phyloP scores from a whole-genome alignment of 2,888 invertebrate genomes.

The Drosophila sordidula region DNA sequence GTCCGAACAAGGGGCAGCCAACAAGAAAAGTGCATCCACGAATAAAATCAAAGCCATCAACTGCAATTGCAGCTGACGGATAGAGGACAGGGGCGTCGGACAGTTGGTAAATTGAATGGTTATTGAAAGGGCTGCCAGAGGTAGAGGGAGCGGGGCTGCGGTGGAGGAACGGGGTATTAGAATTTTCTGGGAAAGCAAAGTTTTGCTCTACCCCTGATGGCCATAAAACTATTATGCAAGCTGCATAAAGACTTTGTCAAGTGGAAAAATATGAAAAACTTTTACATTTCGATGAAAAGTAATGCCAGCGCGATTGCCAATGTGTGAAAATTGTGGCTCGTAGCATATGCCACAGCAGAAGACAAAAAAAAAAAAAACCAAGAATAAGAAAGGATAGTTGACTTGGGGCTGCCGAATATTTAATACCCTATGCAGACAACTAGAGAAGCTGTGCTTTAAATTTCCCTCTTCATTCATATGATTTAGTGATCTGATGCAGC shows the following conservation, averaged over 20 bases:
- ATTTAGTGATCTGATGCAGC: neutral
- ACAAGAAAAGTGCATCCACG: constrained; percentile 80
- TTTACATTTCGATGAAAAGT: constrained; percentile 76
- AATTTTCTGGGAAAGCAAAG: constrained; percentile 53
- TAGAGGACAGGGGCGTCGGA: constrained; percentile 2
- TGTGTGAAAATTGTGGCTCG: constrained; percentile 50
- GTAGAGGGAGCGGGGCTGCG: neutral
- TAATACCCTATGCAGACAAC: neutral
- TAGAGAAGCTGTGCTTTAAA: too few species aligned
- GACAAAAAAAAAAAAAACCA: neutral
- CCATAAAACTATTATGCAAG: constrained; percentile 80
- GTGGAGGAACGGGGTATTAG: neutral
- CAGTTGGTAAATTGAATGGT: constrained; percentile 72
- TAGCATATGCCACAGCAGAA: constrained; percentile 26
- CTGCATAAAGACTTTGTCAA: constrained; percentile 79
- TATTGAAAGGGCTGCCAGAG: constrained; percentile 68
- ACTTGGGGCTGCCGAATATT: neutral
- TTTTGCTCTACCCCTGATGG: constrained; percentile 62
- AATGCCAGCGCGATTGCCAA: constrained; percentile 64
- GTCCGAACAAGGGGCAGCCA: constrained; percentile 48
- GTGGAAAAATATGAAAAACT: constrained; percentile 80
- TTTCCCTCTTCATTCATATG: neutral
- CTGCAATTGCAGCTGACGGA: constrained; percentile 70
- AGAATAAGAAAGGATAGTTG: neutral
- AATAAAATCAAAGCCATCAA: constrained; percentile 81